Evolutionary conservation across 2,797 vertebrate genomes (phyloP).

Genomic region (Lacerta viridis): DNA sequence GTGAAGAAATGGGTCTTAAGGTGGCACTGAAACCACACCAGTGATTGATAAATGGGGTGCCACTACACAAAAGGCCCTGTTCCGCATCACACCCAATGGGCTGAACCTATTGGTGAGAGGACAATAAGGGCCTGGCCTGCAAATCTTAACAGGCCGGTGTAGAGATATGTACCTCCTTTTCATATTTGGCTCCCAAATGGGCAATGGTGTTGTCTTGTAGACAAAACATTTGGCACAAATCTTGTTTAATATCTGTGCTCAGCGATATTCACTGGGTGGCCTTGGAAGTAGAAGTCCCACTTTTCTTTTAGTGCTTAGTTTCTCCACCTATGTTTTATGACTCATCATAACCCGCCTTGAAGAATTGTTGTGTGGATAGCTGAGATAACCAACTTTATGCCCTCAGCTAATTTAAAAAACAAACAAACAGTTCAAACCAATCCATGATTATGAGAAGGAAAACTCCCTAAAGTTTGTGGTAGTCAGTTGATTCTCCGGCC

Average conservation of each 20-base stretch:
- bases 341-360: not conserved
- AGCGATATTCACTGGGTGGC: not conserved
- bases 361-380: not conserved
- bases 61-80: no score
- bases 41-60: no score
- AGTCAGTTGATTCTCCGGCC: no score
- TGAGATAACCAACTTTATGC: not conserved
- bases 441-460: not conserved
- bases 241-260: not conserved
- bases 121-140: no score
- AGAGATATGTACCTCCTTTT: no score
- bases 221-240: not conserved
- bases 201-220: not conserved
- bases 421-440: not conserved
- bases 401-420: not conserved
- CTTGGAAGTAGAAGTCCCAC: not conserved
- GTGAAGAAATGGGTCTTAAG: no score
- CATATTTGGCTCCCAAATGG: no score
- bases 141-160: no score
- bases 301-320: not conserved
- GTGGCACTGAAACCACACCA: no score
- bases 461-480: not conserved
- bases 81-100: no score
- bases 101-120: no score
- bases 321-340: no score